phyloP scores from a whole-genome alignment of 1,140 invertebrate genomes.

The Zaprionus nigranus region DNA sequence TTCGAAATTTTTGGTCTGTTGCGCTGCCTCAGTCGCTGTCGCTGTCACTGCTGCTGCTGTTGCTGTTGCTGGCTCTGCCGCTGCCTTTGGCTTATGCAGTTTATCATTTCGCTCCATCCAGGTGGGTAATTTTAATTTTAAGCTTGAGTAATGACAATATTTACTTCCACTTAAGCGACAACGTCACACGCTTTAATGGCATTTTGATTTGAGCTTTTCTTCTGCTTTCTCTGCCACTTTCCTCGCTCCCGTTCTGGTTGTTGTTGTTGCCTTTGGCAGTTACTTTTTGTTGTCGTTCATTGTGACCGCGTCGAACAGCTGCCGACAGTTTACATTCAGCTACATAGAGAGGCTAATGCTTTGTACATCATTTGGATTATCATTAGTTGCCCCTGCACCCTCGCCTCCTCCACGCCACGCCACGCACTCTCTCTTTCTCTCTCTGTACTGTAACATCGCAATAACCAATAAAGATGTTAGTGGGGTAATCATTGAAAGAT shows the following conservation, averaged over 20 bases:
- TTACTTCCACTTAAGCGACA: conserved; percentile 80
- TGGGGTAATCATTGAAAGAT: not conserved
- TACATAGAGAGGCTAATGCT: not conserved
- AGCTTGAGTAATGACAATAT: conserved; percentile 84
- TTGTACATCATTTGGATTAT: conserved; percentile 6
- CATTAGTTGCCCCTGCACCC: not conserved
- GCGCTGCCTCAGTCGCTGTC: conserved; percentile 25
- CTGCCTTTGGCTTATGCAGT: conserved; percentile 75
- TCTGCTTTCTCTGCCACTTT: not conserved
- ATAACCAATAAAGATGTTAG: not conserved
- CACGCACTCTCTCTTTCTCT: not conserved
- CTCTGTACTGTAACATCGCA: not conserved
- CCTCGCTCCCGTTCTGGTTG: not conserved
- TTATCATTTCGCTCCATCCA: conserved; percentile 82
- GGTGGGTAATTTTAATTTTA: conserved; percentile 84
- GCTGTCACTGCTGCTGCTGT: not conserved
- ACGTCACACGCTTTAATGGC: conserved; percentile 79
- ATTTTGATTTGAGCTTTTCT: conserved; percentile 73
- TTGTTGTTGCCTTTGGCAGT: conserved; percentile 18
- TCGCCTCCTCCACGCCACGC: no score
- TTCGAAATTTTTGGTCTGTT: conserved; percentile 76
- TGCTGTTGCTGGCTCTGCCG: not conserved
- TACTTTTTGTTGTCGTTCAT: conserved; percentile 31
- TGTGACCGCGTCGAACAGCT: conserved; percentile 35
- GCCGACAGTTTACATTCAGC: conserved; percentile 28